Percentiles rank a stretch among this genome's conserved stretches.
Evolutionary conservation across 1,140 invertebrate genomes (phyloP).

Genomic region (Drosophila auraria): DNA sequence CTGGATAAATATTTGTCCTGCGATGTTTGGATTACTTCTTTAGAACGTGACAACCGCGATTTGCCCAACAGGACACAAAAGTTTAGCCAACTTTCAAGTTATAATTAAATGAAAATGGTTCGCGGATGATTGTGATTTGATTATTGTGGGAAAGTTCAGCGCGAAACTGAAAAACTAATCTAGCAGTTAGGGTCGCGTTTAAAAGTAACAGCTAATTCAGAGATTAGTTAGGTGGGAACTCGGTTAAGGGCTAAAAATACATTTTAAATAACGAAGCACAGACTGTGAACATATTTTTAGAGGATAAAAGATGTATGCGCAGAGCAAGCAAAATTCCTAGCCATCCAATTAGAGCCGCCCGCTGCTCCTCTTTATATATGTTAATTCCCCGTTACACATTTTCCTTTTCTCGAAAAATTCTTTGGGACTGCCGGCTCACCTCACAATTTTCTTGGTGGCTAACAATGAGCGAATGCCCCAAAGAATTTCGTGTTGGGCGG

Average conservation of each 20-base stretch:
- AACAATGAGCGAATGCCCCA: constrained; percentile 48
- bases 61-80: constrained; percentile 22
- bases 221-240: not conserved
- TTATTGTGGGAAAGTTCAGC: not conserved
- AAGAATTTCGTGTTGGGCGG: constrained; percentile 37
- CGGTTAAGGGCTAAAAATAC: not conserved
- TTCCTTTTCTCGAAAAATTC: constrained; percentile 16
- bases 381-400: constrained; percentile 43
- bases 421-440: constrained; percentile 13
- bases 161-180: not conserved
- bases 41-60: constrained; percentile 41
- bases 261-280: not conserved
- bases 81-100: constrained; percentile 35
- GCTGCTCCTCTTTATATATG: constrained; percentile 14
- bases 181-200: not conserved
- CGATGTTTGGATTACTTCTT: constrained; percentile 30
- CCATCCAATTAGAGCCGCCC: constrained; percentile 34
- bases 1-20: constrained; percentile 62
- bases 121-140: constrained; percentile 42
- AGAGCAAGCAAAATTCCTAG: constrained; percentile 2
- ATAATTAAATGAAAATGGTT: constrained; percentile 51
- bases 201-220: not conserved
- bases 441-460: constrained; percentile 18
- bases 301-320: not conserved
- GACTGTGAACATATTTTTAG: not conserved